phyloP scores from a whole-genome alignment of 2,113 vertebrate species.

The Helogale parvula region DNA sequence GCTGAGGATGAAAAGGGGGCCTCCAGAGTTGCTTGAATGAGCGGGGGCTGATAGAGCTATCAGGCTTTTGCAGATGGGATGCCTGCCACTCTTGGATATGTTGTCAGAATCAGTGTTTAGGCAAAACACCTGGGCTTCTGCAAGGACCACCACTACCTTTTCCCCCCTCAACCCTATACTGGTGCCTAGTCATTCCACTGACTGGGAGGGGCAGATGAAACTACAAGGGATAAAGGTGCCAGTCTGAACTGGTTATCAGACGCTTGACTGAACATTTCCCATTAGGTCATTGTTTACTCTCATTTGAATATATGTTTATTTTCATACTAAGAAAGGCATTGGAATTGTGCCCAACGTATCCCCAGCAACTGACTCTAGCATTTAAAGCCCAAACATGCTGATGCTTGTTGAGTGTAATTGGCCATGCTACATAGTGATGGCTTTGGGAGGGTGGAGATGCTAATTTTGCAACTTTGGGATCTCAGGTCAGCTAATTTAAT shows the following conservation, averaged over 20 bases:
- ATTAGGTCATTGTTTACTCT: constrained; percentile 74
- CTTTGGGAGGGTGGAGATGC: constrained; percentile 63
- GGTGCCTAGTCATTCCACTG: not conserved
- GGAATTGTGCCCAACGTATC: constrained; percentile 26
- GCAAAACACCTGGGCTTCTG: constrained; percentile 73
- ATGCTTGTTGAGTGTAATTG: constrained; percentile 68
- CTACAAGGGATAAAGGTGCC: constrained; percentile 38
- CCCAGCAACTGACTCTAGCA: constrained; percentile 29
- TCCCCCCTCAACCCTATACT: not conserved
- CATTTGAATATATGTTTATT: constrained; percentile 75
- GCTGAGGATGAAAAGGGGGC: constrained; percentile 77
- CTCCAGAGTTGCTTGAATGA: constrained; percentile 75
- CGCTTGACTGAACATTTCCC: constrained; percentile 58
- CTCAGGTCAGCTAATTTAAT: constrained; percentile 60
- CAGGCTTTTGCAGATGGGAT: constrained; percentile 79
- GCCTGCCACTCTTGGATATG: constrained; percentile 67
- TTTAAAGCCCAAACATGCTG: constrained; percentile 57
- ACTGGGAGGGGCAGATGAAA: constrained; percentile 44
- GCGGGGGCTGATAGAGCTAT: constrained; percentile 79
- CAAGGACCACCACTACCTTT: not conserved
- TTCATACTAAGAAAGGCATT: constrained; percentile 52
- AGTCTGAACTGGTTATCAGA: constrained; percentile 72
- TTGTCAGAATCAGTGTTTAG: constrained; percentile 73
- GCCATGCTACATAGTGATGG: constrained; percentile 4
- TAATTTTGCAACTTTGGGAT: constrained; percentile 55